Conservation (phyloP, 2,113 vertebrate genomes). For the Conger conger region DNA sequence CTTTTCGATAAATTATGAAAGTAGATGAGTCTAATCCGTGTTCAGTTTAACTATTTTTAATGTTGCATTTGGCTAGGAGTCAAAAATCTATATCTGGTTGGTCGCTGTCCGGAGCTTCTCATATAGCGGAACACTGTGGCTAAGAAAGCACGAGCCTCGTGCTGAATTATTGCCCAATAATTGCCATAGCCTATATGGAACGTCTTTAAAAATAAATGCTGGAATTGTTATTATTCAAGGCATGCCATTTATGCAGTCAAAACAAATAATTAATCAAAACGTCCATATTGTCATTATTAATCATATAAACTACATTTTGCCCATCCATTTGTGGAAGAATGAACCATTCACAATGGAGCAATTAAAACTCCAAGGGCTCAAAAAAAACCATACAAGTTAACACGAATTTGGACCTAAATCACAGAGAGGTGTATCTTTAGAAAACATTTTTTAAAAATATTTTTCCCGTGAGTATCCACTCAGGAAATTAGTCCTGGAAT, state of each 20-base stretch:
- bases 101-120: neutral
- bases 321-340: too few species aligned
- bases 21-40: neutral
- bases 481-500: too few species aligned
- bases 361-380: too few species aligned
- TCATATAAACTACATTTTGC: too few species aligned
- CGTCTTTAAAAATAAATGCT: conserved; percentile 7
- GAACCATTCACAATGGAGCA: too few species aligned
- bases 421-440: too few species aligned
- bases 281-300: neutral
- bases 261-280: neutral
- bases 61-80: conserved; percentile 11
- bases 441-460: too few species aligned
- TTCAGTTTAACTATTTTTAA: conserved; percentile 19
- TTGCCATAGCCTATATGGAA: neutral
- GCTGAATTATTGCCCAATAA: conserved; percentile 22
- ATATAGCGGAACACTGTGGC: conserved; percentile 9
- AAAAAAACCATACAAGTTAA: too few species aligned
- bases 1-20: neutral
- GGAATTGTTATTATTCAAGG: neutral
- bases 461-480: too few species aligned
- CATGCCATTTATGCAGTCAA: neutral
- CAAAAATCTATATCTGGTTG: conserved; percentile 25
- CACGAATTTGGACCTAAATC: too few species aligned
- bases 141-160: neutral